Conservation (phyloP, 2,888 invertebrate species). For the Eupithecia exiguata region DNA sequence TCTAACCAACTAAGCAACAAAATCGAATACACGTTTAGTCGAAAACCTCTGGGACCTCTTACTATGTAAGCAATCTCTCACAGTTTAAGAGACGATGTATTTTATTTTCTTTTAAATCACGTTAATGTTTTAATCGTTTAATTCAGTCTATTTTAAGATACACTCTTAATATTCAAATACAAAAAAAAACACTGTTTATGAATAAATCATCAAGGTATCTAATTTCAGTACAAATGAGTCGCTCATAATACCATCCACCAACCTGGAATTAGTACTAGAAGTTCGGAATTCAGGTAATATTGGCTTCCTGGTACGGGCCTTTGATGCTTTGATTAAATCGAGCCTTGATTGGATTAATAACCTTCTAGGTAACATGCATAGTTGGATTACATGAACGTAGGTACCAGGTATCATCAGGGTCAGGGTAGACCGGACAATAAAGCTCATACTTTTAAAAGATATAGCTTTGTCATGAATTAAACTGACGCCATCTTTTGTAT, state of each 20-base stretch:
- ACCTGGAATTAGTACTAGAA: constrained; percentile 22
- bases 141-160: no score
- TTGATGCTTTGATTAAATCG: constrained; percentile 41
- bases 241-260: constrained; percentile 13
- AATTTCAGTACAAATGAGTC: background rate
- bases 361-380: constrained; percentile 20
- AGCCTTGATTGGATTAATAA: constrained; percentile 53
- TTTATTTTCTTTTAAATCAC: no score
- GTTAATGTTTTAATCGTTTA: no score
- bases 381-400: background rate
- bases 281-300: constrained; percentile 35
- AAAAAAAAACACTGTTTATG: no score
- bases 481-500: background rate
- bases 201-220: no score
- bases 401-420: background rate
- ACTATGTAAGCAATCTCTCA: no score
- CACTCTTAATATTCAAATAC: no score
- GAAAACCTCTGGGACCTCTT: no score
- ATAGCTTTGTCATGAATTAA: background rate
- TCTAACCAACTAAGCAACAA: no score
- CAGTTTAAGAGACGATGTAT: no score
- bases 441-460: background rate
- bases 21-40: no score
- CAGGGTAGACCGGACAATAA: background rate
- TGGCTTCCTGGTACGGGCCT: constrained; percentile 26